Evolutionary conservation across 2,888 invertebrate genomes (phyloP).

Genomic region (Erebia ligea): DNA sequence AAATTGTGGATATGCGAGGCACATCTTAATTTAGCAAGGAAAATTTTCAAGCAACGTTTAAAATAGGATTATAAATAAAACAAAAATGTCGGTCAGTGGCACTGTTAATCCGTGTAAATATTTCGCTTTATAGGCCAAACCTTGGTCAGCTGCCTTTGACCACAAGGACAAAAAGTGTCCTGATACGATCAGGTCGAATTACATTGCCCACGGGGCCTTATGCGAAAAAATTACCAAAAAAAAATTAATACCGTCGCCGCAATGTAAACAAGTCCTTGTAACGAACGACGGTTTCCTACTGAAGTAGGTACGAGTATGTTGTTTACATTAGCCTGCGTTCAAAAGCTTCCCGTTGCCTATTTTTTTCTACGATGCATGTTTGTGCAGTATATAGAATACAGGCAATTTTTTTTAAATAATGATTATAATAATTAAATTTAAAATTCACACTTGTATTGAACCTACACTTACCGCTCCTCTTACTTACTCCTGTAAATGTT

Average conservation of each 20-base stretch:
- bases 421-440: not conserved
- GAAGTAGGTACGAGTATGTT: conserved; percentile 47
- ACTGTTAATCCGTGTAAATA: conserved; percentile 54
- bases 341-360: conserved; percentile 12
- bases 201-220: conserved; percentile 69
- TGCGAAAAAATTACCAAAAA: conserved; percentile 63
- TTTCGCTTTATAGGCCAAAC: conserved; percentile 51
- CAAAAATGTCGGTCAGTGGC: conserved; percentile 33
- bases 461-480: not conserved
- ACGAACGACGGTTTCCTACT: conserved; percentile 61
- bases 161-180: conserved; percentile 76
- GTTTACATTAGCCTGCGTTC: conserved; percentile 53
- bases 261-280: conserved; percentile 59
- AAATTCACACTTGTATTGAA: not conserved
- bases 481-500: not conserved
- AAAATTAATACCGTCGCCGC: conserved; percentile 57
- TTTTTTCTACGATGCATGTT: not conserved
- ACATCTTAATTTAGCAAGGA: not conserved
- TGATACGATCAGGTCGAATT: conserved; percentile 81
- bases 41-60: not conserved
- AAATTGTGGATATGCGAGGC: no score
- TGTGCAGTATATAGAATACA: no score
- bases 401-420: no score
- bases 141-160: conserved; percentile 78
- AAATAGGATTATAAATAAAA: conserved; percentile 26